These are phyloP conservation scores for Leptobrachium leishanense DNA, from an alignment of 2,113 vertebrate genomes.

Conservation along the genomic window DNA sequence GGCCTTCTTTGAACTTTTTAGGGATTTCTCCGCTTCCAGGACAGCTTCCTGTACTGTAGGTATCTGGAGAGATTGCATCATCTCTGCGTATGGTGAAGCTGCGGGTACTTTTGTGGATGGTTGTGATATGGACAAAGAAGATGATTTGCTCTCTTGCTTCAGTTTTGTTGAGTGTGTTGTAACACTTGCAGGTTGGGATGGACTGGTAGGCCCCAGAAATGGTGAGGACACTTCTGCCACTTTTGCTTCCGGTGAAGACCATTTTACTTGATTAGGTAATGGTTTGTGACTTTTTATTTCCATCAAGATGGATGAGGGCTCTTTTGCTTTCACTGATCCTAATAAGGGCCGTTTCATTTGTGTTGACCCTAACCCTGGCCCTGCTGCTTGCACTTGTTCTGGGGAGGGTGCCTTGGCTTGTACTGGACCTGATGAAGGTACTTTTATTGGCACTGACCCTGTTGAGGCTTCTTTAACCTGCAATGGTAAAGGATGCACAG, in stretches of 20 bases:
- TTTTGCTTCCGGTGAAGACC: background rate
- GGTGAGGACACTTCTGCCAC: background rate
- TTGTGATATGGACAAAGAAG: background rate
- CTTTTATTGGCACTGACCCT: background rate
- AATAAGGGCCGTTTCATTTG: background rate
- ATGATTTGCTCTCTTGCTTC: background rate
- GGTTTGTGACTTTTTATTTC: too few species aligned
- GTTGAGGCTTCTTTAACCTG: background rate
- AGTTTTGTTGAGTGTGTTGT: background rate
- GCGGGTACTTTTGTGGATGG: fast-evolving
- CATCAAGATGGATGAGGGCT: background rate
- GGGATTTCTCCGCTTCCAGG: fast-evolving
- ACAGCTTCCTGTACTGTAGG: conserved; percentile 37
- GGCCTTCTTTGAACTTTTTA: background rate
- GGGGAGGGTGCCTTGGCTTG: background rate
- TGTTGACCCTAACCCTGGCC: too few species aligned
- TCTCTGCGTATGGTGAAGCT: conserved; percentile 81
- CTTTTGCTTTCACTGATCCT: background rate
- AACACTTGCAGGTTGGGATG: background rate
- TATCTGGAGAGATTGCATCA: conserved; percentile 86
- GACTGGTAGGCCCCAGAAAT: background rate
- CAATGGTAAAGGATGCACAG: background rate
- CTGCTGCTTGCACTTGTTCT: background rate
- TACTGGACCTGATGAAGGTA: background rate
- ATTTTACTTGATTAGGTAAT: background rate